These are phyloP conservation scores for Zaprionus taronus DNA, from an alignment of 1,140 invertebrate species.

Conservation along the genomic window DNA sequence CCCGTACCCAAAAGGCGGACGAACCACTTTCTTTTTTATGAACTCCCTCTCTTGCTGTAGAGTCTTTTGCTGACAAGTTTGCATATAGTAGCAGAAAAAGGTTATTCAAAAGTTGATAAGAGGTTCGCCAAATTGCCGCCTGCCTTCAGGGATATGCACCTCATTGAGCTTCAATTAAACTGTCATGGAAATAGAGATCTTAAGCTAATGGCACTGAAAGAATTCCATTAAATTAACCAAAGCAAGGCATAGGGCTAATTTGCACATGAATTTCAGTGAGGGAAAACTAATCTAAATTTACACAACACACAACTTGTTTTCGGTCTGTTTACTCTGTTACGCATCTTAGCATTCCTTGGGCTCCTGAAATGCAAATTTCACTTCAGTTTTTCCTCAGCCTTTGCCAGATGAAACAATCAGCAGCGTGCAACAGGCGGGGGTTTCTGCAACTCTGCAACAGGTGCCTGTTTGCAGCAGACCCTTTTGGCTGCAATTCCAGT, in stretches of 20 bases:
- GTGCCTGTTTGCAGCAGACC: conserved; percentile 27
- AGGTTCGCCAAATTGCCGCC: conserved; percentile 21
- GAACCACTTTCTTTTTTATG: conserved; percentile 52
- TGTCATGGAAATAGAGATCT: not conserved
- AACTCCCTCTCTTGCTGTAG: conserved; percentile 2
- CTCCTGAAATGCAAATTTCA: conserved; percentile 14
- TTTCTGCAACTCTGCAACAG: conserved; percentile 19
- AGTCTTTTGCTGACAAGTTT: conserved; percentile 62
- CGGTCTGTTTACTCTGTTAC: not conserved
- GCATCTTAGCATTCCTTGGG: not conserved
- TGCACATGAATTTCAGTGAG: not conserved
- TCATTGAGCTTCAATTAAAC: conserved; percentile 10
- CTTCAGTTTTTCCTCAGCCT: not conserved
- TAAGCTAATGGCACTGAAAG: not conserved
- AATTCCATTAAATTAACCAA: not conserved
- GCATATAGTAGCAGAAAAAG: conserved; percentile 53
- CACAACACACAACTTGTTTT: too few relatives aligned
- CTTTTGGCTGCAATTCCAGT: conserved; percentile 21
- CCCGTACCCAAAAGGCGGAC: conserved; percentile 41
- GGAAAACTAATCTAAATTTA: not conserved
- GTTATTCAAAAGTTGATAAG: conserved; percentile 54
- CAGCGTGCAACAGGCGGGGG: conserved; percentile 53
- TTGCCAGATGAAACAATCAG: conserved; percentile 41
- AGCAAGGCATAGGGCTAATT: not conserved
- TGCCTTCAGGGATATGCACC: not conserved